phyloP scores from a whole-genome alignment of 2,113 vertebrate species.

The Colinus virginianus region DNA sequence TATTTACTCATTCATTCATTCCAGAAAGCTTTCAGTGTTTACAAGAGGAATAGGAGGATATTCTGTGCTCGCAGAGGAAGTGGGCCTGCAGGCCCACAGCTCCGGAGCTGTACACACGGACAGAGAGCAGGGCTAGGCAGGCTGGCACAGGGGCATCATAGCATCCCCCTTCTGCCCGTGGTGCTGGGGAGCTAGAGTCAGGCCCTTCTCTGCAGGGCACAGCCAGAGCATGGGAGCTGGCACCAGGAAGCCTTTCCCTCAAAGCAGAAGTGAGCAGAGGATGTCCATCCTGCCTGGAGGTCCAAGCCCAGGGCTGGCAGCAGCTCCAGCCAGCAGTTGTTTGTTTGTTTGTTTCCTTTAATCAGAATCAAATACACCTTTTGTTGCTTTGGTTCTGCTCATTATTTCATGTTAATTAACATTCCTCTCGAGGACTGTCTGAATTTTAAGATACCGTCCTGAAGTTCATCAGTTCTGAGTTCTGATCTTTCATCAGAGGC shows the following conservation, averaged over 20 bases:
- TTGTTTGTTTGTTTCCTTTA: background rate
- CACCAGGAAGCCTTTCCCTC: background rate
- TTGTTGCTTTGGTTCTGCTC: background rate
- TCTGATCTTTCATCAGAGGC: background rate
- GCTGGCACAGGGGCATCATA: background rate
- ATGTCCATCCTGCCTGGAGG: background rate
- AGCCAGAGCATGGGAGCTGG: rapidly evolving
- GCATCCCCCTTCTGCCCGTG: too few species aligned
- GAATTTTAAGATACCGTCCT: background rate
- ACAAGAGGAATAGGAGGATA: background rate
- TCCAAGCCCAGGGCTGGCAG: background rate
- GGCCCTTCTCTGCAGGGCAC: background rate
- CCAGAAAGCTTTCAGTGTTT: background rate
- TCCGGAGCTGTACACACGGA: background rate
- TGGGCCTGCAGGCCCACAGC: background rate
- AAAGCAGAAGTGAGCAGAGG: rapidly evolving
- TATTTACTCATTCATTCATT: background rate
- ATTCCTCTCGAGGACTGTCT: background rate
- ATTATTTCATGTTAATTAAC: background rate
- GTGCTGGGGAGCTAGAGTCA: rapidly evolving
- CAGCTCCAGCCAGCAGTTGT: background rate
- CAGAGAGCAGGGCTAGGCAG: background rate
- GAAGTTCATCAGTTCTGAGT: background rate
- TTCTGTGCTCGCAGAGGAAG: background rate
- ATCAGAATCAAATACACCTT: background rate